Evolutionary conservation across 1,140 invertebrate species (phyloP).

Genomic region (Eurosta solidaginis): DNA sequence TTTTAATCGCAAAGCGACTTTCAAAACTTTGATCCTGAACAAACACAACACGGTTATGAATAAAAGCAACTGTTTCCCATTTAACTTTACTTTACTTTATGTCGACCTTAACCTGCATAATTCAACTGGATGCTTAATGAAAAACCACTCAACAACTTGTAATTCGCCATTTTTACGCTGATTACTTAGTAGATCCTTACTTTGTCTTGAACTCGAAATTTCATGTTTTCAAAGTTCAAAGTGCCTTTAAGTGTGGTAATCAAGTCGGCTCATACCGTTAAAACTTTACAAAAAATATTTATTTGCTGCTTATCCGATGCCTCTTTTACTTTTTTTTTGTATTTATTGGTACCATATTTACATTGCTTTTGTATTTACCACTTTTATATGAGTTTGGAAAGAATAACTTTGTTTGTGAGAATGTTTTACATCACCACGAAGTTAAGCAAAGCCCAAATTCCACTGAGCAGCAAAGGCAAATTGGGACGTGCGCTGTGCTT

Average conservation of each 20-base stretch:
- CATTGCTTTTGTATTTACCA: not conserved
- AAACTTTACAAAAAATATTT: not conserved
- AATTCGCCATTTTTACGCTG: not conserved
- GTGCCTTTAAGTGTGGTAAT: not conserved
- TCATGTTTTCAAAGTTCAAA: not conserved
- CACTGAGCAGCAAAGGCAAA: not conserved
- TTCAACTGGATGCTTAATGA: not conserved
- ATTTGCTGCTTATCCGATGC: not conserved
- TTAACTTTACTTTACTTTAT: not conserved
- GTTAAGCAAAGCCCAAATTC: not conserved
- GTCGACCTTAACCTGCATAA: not conserved
- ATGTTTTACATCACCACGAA: not conserved
- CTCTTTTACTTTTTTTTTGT: not conserved
- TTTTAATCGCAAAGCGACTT: too few species aligned
- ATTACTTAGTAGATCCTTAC: not conserved
- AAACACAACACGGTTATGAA: too few species aligned
- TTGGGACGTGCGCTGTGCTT: too few species aligned
- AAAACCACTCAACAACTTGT: not conserved
- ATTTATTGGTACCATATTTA: not conserved
- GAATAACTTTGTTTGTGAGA: not conserved
- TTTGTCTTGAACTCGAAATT: not conserved
- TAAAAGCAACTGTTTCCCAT: not conserved
- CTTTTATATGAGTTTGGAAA: not conserved
- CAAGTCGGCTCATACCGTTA: not conserved
- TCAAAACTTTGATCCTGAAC: too few species aligned